Conservation (phyloP, 1,140 invertebrate species). For the Lucilia cuprina region DNA sequence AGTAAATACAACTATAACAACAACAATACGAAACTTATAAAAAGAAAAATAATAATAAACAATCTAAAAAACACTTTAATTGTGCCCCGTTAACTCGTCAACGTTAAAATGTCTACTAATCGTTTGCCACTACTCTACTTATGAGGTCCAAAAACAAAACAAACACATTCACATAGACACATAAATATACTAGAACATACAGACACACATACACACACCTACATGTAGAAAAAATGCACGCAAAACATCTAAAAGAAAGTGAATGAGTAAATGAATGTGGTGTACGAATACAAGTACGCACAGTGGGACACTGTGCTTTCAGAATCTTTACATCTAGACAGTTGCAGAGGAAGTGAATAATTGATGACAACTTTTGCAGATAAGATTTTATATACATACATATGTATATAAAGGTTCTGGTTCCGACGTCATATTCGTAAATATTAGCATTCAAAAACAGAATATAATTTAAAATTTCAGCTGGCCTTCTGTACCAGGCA, state of each 20-base stretch:
- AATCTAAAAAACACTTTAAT: neutral
- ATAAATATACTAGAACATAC: neutral
- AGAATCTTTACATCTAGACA: too few relatives aligned
- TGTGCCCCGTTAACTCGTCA: constrained; percentile 27
- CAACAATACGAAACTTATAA: neutral
- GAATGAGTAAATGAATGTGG: constrained; percentile 26
- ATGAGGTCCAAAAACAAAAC: constrained; percentile 27
- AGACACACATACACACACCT: neutral
- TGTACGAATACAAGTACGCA: too few relatives aligned
- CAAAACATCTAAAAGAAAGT: constrained; percentile 31
- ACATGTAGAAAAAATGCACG: constrained; percentile 9
- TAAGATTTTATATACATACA: too few relatives aligned
- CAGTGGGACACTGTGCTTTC: too few relatives aligned
- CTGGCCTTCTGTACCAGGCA: too few relatives aligned
- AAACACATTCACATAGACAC: too few relatives aligned
- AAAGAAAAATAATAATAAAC: constrained; percentile 1
- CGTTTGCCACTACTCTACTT: constrained; percentile 24
- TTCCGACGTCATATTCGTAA: too few relatives aligned
- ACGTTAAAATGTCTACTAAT: constrained; percentile 29
- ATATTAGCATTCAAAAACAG: too few relatives aligned
- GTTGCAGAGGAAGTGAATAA: too few relatives aligned
- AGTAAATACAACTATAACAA: neutral
- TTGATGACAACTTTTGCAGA: too few relatives aligned
- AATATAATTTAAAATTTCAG: too few relatives aligned
- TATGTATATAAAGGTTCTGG: too few relatives aligned